Base-by-base conservation (phyloP, 2,113 vertebrate genomes). In the Mus musculus region DNA sequence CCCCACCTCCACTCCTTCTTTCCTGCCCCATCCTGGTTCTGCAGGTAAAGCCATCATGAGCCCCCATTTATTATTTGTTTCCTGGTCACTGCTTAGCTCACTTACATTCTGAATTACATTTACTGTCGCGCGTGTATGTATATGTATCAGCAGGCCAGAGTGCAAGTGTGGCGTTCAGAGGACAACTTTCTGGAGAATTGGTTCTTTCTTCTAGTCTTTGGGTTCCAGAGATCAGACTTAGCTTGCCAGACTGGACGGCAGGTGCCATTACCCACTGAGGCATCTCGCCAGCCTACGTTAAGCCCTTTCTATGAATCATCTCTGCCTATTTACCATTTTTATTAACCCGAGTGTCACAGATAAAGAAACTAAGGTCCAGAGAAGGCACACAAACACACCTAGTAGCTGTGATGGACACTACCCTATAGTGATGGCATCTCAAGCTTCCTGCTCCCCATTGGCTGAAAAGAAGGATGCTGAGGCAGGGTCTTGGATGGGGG, bases 331-430 rank as follows among this genome's bases (percentile, higher is more conserved):
- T 63, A 39, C 5, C n/a, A 72, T 65, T 67, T 42, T 95, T 54
- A 5, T 1, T 69, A 42, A 75, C 30, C 52, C 59, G 30, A 67
- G 73, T 80, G 71, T 90, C 89, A 93, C 78, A 90, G 69, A 91
- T 78, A 84, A 93, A 24, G 84, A 95, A 95, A 86, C 52, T 81
- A 78, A 96, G 69, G n/a, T 56, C 88, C 61, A 46, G 87, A 11
- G 22, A 73, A 92, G 88, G 65, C 90, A 93, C 69, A 84, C 67
- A 75, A 46, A 82, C 5, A 72, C 63, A 26, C 56, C 93, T 24
- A 75, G 63, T 82, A 30, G 54, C 42, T 75, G 63, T 13, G 17
- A 28, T 75, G 67, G 22, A 28, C 52, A 73, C 20, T 22, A 17
- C 20, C 42, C 19, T 16, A 63, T 52, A 69, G 42, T 39, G 69